Evolutionary conservation across 2,888 invertebrate species (phyloP), one percentile per base, ranked within the genome.

Genomic region (Amblyjoppa proteus): DNA sequence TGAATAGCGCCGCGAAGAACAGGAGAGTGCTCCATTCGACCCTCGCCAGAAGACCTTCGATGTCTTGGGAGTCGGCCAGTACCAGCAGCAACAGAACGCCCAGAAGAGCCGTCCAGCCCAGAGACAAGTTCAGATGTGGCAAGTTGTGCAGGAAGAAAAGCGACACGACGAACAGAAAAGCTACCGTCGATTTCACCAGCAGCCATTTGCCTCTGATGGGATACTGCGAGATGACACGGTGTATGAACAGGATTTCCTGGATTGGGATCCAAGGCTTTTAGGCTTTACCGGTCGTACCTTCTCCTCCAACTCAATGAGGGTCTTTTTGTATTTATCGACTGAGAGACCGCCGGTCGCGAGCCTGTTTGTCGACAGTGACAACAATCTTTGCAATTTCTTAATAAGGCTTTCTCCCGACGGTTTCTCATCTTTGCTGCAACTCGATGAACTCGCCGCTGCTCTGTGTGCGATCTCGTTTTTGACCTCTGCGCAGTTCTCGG

Each of bases 11-110:
- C 0, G 98, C 98, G 90, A 98, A 98, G 94, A 98, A 98, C 53
- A 98, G 94, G 0, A 98, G 94, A 0, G 98, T 98, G 1, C 97
- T 97, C 98, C 98, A 98, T 93, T 98, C 98, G 0, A 98, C 97
- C 79, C 98, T 95, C 0, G 97, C 96, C 87, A 98, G 95, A 76
- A 98, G 96, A 0, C 97, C 96, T 92, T 98, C 98, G 91, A 98
- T 94, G 92, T 98, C 97, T 61, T 97, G 96, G 7, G 95, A 95
- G 91, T 98, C 98, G 0, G 98, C 96, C 58, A 98, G 93, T 0
- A 98, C 95, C 3, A 98, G 95, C 4, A 98, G 95, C 58, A 98
- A 94, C 13, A 98, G 93, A 0, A 97, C 97, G 0, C 98, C 98
- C 11, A 98, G 94, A 0, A 98, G 94, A 0, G 98, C 97, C 0